Base-by-base conservation (phyloP, 2,113 vertebrate species). In the Atherinomorus stipes region DNA sequence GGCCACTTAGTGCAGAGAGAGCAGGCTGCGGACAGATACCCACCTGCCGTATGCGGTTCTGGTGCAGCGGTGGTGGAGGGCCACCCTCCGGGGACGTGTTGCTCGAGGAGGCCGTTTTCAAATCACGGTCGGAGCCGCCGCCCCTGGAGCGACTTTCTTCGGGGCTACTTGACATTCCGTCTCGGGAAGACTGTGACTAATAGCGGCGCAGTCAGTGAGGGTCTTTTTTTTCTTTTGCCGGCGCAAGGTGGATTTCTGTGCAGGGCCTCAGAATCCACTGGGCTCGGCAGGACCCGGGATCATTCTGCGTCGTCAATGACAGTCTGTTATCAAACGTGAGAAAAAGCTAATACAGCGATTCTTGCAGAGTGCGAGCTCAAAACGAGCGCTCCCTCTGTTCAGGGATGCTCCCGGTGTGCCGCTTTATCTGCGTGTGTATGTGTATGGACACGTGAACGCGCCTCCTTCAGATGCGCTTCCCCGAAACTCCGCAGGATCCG, bases 21-120 rank as follows among this genome's bases (percentile, higher is more conserved):
- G 68, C 51, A 28, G 42, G 54, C 52, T 62, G 66, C 78, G 57
- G 66, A 71, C 66, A n/a, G 71, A 89, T 77, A 92, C 94, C 80
- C 86, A 94, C 94, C 94, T 94, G 93, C 77, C 93, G 93, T 64
- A 94, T 90, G 64, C 94, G 94, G 87, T 67, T 88, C 78, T 92
- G 93, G 69, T 93, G 90, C 75, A 89, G 88, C 74, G 90, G 90
- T 16, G 83, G 77, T 54, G 81, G 92, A 54, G 66, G 85, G 75
- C 84, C 91, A 64, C 88, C 90, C 76, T 94, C 94, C 8, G 78
- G 92, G 37, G 93, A 89, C 18, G 91, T 90, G 89, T 87, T 90
- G 90, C 74, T 83, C 15, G 94, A 92, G 53, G 93, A 94, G 62
- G 92, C 92, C 86, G 91, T 93, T 61, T 93, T 94, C 76, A 86